Evolutionary conservation across 2,888 invertebrate genomes (phyloP).

Genomic region (Thyatira batis): DNA sequence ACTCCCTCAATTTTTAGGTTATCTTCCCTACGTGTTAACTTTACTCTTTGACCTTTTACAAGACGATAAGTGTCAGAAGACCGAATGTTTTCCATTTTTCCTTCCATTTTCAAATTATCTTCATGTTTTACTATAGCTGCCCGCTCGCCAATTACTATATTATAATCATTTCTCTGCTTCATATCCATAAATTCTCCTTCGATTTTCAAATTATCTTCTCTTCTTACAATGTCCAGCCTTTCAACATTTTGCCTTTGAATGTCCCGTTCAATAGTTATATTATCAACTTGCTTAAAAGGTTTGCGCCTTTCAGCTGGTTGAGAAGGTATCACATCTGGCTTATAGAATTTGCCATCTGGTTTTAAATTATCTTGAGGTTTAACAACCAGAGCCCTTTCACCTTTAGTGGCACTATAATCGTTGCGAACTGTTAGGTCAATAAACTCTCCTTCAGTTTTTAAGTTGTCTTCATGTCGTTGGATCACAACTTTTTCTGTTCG

Average conservation of each 20-base stretch:
- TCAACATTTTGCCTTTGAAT: constrained; percentile 74
- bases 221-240: constrained; percentile 82
- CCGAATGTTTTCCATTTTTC: constrained; percentile 79
- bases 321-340: constrained; percentile 73
- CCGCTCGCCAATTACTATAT: constrained; percentile 72
- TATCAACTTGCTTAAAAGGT: constrained; percentile 82
- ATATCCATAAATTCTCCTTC: constrained; percentile 83
- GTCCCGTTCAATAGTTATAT: constrained; percentile 80
- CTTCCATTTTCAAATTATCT: constrained; percentile 86
- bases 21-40: constrained; percentile 78
- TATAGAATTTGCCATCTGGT: constrained; percentile 81
- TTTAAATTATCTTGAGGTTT: constrained; percentile 86
- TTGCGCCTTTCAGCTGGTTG: constrained; percentile 82
- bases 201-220: constrained; percentile 84
- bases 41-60: constrained; percentile 80
- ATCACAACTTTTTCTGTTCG: constrained; percentile 79
- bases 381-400: constrained; percentile 83
- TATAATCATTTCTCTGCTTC: constrained; percentile 81
- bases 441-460: constrained; percentile 80
- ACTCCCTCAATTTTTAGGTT: constrained; percentile 86
- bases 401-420: constrained; percentile 79
- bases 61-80: constrained; percentile 80
- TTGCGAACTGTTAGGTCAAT: constrained; percentile 74
- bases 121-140: constrained; percentile 80
- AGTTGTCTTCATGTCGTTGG: constrained; percentile 83